These are phyloP conservation scores for Helleia helle DNA, from an alignment of 2,888 invertebrate species.

Conservation along the genomic window DNA sequence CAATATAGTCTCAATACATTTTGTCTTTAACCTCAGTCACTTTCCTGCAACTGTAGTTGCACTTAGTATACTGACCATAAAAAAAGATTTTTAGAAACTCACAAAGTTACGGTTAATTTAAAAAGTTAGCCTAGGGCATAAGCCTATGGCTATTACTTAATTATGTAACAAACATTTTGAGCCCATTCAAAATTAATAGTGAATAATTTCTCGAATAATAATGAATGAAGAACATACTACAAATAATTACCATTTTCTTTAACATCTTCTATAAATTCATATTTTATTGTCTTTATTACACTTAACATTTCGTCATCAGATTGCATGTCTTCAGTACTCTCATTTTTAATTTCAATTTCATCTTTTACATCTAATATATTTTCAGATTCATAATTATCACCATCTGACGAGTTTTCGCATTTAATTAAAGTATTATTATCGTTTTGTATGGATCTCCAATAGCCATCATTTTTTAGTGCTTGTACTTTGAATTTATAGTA, in stretches of 20 bases:
- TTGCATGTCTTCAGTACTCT: conserved; percentile 24
- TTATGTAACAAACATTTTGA: too few relatives aligned
- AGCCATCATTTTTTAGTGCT: conserved; percentile 41
- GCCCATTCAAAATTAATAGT: too few relatives aligned
- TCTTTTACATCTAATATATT: conserved; percentile 17
- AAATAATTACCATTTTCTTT: conserved; percentile 33
- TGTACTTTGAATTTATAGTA: conserved; percentile 46
- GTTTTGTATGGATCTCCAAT: conserved; percentile 27
- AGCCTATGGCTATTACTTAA: too few relatives aligned
- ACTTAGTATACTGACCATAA: too few relatives aligned
- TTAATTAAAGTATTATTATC: conserved; percentile 23
- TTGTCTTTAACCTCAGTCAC: too few relatives aligned
- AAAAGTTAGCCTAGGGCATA: too few relatives aligned
- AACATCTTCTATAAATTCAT: conserved; percentile 31
- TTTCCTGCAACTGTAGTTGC: too few relatives aligned
- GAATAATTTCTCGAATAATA: too few relatives aligned
- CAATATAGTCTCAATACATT: too few relatives aligned
- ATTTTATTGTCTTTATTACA: conserved; percentile 34
- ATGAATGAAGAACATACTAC: too few relatives aligned
- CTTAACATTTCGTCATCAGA: conserved; percentile 52
- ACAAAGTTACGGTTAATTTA: too few relatives aligned
- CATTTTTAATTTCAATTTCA: conserved; percentile 23
- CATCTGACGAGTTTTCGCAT: conserved; percentile 15
- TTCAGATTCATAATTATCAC: conserved; percentile 14
- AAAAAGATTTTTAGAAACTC: too few relatives aligned